Evolutionary conservation across 2,113 vertebrate species (phyloP), one percentile per base, ranked within the genome.

Genomic region (Piaya cayana): DNA sequence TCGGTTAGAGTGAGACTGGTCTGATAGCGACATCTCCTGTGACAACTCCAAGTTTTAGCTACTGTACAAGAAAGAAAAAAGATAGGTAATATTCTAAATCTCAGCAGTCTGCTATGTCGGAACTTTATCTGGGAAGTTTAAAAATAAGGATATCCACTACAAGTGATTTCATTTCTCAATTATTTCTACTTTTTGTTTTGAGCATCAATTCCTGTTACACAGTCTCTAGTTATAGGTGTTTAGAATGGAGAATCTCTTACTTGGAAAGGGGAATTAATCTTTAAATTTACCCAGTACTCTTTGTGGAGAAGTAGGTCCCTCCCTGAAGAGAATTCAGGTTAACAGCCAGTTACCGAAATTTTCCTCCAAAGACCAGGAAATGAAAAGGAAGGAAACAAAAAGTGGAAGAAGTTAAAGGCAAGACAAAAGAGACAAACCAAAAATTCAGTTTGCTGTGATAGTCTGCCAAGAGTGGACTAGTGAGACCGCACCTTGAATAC

Each of bases 141-240:
- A 60, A 96, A 81, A 47, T 50, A 94, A 68, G 43, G 26, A 60
- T 79, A 70, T 27, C 30, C 1, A 0, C 7, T 42, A 10, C 53
- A 37, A 1, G 1, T n/a, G 13, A 78, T 81, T 95, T 90, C 0
- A 0, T 82, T 93, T 80, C 47, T 65, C 36, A 42, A 5, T 59
- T 53, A 65, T 67, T 93, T 90, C 56, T 85, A 39, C 70, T 91
- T 92, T 87, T 90, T 94, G 13, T 78, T 90, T 86, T 68, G 26
- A 89, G 70, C 65, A 87, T 79, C 49, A 68, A 79, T 90, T 93
- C 87, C 79, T 86, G 60, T 86, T 86, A 93, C 6, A 81, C 17
- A 34, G n/a, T 32, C 21, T 80, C 49, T 74, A 82, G 36, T 82
- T 76, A 70, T 2, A 3, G 25, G 50, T 90, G 62, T 82, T 91